Base-by-base conservation (phyloP, 2,113 vertebrate species). In the Ifrita kowaldi region DNA sequence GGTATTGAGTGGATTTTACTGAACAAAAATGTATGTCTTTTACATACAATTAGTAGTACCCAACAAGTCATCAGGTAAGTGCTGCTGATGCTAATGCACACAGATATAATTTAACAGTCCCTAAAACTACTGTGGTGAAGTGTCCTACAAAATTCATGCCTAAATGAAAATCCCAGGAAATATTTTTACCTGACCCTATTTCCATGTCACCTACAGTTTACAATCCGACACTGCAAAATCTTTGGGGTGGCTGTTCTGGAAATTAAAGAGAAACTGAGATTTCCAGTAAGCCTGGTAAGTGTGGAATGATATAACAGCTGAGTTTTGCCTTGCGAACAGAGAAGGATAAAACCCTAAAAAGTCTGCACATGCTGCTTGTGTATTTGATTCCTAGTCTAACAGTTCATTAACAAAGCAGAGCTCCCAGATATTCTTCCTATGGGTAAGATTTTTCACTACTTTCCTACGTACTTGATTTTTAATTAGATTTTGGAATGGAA, bases 401-500 rank as follows among this genome's bases (percentile, higher is more conserved):
- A 97, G 91, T 64, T 96, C 92, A 87, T 96, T 92, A 95, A 84
- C 47, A 77, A 93, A 89, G 64, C 76, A 75, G 33, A 92, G 76
- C 35, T 90, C 91, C 68, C 83, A 95, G 91, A 92, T 86, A 56
- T 89, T 93, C 89, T 71, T 93, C 91, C 80, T 95, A 71, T 28
- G 89, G 94, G 89, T 91, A 87, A 87, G 76, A 81, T 9, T 74
- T 85, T 90, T 79, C 7, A 1, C 64, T 86, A 22, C 68, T 87
- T 90, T 86, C 71, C 80, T 89, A 67, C 26, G 52, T 92, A 96
- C 44, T 69, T 94, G 73, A 64, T 71, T 90, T 91, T 95, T 86
- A 96, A 97, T 95, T 95, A 90, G 64, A 84, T 87, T 86, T 95
- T 95, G 76, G 91, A 92, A 88, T 74, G 63, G 67, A 92, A 87